Conservation (phyloP, 2,797 vertebrate genomes). For the Argya squamiceps region DNA sequence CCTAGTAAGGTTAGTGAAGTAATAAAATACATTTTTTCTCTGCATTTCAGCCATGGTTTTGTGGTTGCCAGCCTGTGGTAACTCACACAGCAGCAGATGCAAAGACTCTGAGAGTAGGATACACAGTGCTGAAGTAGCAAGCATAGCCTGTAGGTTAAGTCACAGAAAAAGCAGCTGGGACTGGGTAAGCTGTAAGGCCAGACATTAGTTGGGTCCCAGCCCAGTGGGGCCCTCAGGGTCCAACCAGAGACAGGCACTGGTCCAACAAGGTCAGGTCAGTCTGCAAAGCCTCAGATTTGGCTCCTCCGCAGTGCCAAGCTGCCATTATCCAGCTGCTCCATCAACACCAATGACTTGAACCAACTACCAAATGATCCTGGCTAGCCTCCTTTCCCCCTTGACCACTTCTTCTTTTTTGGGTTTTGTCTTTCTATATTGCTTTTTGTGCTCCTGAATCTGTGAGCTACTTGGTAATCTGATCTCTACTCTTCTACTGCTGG, state of each 20-base stretch:
- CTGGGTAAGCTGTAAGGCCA: not conserved
- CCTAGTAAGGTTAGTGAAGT: not conserved
- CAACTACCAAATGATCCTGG: not conserved
- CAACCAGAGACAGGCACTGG: rapidly evolving
- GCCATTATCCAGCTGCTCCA: not conserved
- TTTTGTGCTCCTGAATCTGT: not conserved
- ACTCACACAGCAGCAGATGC: not conserved
- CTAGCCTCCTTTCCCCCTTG: not conserved
- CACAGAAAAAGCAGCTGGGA: not conserved
- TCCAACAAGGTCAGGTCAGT: not conserved
- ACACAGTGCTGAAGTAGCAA: not conserved
- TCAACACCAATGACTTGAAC: rapidly evolving
- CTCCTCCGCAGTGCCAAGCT: not conserved
- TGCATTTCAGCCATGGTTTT: not conserved
- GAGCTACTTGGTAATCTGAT: not conserved
- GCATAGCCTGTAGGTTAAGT: not conserved
- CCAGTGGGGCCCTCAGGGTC: rapidly evolving
- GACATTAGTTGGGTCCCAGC: not conserved
- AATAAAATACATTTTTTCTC: not conserved
- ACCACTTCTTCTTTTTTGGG: not conserved
- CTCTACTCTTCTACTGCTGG: not conserved
- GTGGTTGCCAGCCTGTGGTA: not conserved
- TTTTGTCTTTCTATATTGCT: not conserved
- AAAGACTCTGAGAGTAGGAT: not conserved
- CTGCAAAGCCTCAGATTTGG: not conserved